Base-by-base conservation (phyloP, 2,113 vertebrate species). In the Grantiella picta region DNA sequence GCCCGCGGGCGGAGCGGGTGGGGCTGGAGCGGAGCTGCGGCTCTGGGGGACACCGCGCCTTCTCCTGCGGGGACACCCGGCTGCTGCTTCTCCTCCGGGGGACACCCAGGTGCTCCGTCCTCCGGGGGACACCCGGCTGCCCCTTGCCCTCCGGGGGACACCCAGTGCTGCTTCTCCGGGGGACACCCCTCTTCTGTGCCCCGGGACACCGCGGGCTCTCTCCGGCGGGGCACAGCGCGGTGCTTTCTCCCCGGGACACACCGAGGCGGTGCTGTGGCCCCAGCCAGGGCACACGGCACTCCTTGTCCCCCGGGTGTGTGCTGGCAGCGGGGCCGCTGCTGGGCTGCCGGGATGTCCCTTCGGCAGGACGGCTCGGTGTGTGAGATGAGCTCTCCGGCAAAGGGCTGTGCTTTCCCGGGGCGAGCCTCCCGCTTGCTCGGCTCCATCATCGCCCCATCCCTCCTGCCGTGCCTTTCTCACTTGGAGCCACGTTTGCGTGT, bases 361-460 rank as follows among this genome's bases (percentile, higher is more conserved):
- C 1, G 16, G 79, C 6, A 18, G 38, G 59, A 36, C 17, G 14
- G 33, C 17, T 42, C n/a, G 22, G 19, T 8, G 38, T 19, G 27
- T 1, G 81, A 2, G 77, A 7, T 40, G 15, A 0, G 40, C 47
- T 8, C 23, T 31, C 20, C 76, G 0, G 10, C 50, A 31, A 22
- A 56, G 38, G 63, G 63, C 81, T 27, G 57, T 0, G 44, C 36
- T 31, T 29, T n/a, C 66, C 27, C n/a, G 4, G 7, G 69, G 21
- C 5, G 15, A 42, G 15, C 38, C 10, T 12, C 40, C 22, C 6
- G 11, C 4, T 36, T 13, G 45, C 1, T 40, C 21, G 6, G 25
- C 19, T 4, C 5, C 16, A 0, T 9, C 23, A 3, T 56, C 7
- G 2, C 3, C 63, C 63, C 54, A 0, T 52, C 60, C 2, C 35